Conservation (phyloP, 2,888 invertebrate species). For the Hirudinaria manillensis region DNA sequence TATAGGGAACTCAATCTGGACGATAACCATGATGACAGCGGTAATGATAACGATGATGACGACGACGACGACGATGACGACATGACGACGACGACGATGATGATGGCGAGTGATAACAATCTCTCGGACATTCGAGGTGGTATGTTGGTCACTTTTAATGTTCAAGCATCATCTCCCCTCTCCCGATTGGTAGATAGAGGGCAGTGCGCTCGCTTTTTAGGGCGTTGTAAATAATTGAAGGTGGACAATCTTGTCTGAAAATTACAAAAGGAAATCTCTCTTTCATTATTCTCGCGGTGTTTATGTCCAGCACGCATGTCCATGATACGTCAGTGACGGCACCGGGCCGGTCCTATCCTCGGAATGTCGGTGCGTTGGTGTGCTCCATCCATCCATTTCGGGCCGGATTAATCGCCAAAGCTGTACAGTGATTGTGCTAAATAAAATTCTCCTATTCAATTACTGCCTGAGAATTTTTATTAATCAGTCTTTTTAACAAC, state of each 20-base stretch:
- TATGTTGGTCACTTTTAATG: constrained; percentile 8
- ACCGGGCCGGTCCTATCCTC: too few relatives aligned
- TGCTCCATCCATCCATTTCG: too few relatives aligned
- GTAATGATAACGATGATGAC: background rate
- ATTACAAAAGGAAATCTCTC: constrained; percentile 18
- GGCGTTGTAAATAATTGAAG: constrained; percentile 10
- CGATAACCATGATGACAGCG: background rate
- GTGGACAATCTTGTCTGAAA: background rate
- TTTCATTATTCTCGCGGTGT: constrained; percentile 11
- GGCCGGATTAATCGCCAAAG: too few relatives aligned
- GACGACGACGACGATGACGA: constrained; percentile 16
- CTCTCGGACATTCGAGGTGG: background rate
- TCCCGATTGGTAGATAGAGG: background rate
- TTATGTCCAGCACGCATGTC: constrained; percentile 10
- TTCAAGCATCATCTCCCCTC: background rate
- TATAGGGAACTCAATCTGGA: background rate
- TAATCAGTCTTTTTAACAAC: too few relatives aligned
- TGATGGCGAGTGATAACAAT: constrained; percentile 4
- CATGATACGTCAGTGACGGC: constrained; percentile 2
- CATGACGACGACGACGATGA: background rate
- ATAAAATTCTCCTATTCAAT: too few relatives aligned
- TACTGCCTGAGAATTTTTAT: too few relatives aligned
- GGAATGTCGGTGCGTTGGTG: too few relatives aligned
- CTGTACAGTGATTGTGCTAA: too few relatives aligned
- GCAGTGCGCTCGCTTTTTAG: background rate